A percentile compares a stretch with the other conserved stretches of the same genome.
Conservation (phyloP, 1,140 invertebrate genomes). For the Aphelenchoides besseyi region DNA sequence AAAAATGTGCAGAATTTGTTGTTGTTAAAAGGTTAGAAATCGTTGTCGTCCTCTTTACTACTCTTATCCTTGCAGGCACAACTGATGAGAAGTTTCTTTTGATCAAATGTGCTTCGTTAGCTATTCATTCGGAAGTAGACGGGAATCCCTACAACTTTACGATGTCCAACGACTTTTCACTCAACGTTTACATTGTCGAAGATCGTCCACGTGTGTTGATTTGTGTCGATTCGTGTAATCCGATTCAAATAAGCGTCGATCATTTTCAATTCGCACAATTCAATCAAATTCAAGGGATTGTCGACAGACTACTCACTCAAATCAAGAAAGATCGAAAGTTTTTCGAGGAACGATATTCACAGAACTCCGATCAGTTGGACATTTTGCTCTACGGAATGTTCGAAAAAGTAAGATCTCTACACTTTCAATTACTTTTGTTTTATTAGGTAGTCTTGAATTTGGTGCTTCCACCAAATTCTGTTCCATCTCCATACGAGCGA, state of each 20-base stretch:
- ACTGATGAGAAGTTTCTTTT: conserved; percentile 14
- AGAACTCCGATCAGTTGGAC: not conserved
- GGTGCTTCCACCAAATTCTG: conserved; percentile 14
- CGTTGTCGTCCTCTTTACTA: not conserved
- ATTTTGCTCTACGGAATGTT: conserved; percentile 26
- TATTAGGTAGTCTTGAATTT: conserved; percentile 20
- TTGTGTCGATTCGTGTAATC: conserved; percentile 32
- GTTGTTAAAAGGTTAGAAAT: not conserved
- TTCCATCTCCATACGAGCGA: conserved; percentile 26
- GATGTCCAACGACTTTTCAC: conserved; percentile 16
- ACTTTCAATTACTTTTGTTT: conserved; percentile 1
- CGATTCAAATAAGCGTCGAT: conserved; percentile 39
- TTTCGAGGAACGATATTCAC: conserved; percentile 25
- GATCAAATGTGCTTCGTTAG: conserved; percentile 15
- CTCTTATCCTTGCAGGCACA: not conserved
- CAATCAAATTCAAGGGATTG: conserved; percentile 26
- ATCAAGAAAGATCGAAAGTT: conserved; percentile 44
- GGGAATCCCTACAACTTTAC: not conserved
- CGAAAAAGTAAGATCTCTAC: conserved; percentile 27
- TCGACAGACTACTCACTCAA: conserved; percentile 40
- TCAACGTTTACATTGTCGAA: conserved; percentile 22
- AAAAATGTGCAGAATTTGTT: conserved; percentile 13
- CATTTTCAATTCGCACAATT: conserved; percentile 52
- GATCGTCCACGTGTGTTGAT: conserved; percentile 18
- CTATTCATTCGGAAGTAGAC: conserved; percentile 13